Evolutionary conservation across 2,797 vertebrate genomes (phyloP), one percentile per base, ranked within the genome.

Genomic region (Gymnothorax reevesii): DNA sequence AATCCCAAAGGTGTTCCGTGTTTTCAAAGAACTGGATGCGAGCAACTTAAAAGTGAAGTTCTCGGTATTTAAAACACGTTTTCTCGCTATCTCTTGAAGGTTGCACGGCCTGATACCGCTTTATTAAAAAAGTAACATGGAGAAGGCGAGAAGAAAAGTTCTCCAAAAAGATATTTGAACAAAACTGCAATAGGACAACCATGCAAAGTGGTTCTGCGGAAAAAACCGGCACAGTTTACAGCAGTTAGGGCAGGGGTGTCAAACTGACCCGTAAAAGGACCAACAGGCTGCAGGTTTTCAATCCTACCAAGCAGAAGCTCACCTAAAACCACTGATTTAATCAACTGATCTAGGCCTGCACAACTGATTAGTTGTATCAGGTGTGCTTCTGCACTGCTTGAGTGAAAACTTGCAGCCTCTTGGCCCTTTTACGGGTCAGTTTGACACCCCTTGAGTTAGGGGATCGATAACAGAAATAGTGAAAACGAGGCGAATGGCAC

Each of bases 401-500:
- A n/a, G n/a, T n/a, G n/a, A n/a, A n/a, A n/a, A n/a, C n/a, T n/a
- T n/a, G n/a, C n/a, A n/a, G n/a, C n/a, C n/a, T n/a, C n/a, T n/a
- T n/a, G n/a, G n/a, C n/a, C n/a, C n/a, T n/a, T n/a, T n/a, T n/a
- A n/a, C n/a, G n/a, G n/a, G n/a, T n/a, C n/a, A n/a, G n/a, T n/a
- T n/a, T n/a, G n/a, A n/a, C n/a, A n/a, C n/a, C n/a, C n/a, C n/a
- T n/a, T n/a, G n/a, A n/a, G n/a, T 90, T 92, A 90, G 91, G 92
- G 89, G 91, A 86, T 89, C 86, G 89, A 91, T 87, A 83, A 91
- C 77, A 90, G 85, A 88, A 85, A 88, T 87, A 83, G 87, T 90
- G 92, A 86, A 90, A 93, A 91, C 91, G 92, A 90, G 92, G 25
- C 55, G 86, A 90, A 88, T 90, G 90, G 86, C 91, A 91, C 89